Evolutionary conservation across 2,797 vertebrate species (phyloP), one percentile per base, ranked within the genome.

Genomic region (Alfaro cultratus): DNA sequence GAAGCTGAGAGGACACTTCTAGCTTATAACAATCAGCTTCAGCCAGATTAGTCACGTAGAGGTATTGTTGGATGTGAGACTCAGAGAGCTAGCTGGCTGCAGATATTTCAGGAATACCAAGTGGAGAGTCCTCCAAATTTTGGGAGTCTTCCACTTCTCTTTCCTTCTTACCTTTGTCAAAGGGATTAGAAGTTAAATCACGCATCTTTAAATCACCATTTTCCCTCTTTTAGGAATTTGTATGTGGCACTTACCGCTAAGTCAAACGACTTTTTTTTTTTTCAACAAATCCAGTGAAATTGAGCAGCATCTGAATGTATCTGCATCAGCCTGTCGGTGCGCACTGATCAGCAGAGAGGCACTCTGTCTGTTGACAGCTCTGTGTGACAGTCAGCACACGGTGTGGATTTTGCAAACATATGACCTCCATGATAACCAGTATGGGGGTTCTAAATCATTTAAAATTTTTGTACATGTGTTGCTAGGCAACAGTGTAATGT

Each of bases 401-500:
- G 85, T 91, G 88, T 90, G 89, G 89, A 89, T 92, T 93, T 92
- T 84, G 91, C 90, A 91, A 94, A 94, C 88, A 93, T 94, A 94
- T 95, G 94, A 95, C 95, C 93, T 94, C 92, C 92, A 84, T 87
- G 89, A 93, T 90, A 93, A 94, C 87, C 93, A 91, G 92, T 93
- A 94, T 93, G 93, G 93, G 94, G 93, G 89, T 92, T 94, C 91
- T 85, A 94, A 94, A 95, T 94, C 86, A 80, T 90, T 95, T 95
- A 88, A 91, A 93, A 93, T 55, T 95, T 95, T 95, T 95, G 94
- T 95, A 91, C 95, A 95, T 91, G 93, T 88, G 96, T 96, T 96
- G 95, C 96, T 96, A 96, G 93, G 96, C 96, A 96, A 96, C 96
- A 95, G 93, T 87, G 92, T 93, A 95, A 94, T 94, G 94, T 85